phyloP scores from a whole-genome alignment of 2,797 vertebrate species.

The Phoebastria nigripes region DNA sequence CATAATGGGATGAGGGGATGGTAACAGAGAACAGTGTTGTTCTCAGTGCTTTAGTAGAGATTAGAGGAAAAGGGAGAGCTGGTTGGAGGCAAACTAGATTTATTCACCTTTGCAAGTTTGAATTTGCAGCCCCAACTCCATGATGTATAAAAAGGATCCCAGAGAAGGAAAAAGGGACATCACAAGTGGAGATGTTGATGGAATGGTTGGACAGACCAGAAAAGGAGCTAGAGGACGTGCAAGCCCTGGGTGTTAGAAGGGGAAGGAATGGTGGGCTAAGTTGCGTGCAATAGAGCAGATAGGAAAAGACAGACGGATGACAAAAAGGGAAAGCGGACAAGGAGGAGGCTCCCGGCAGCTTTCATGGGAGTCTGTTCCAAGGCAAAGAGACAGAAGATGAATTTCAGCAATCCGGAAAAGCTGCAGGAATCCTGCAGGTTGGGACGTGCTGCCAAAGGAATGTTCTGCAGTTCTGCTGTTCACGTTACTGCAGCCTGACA shows the following conservation, averaged over 20 bases:
- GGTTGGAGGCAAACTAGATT: not conserved
- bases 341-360: not conserved
- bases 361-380: not conserved
- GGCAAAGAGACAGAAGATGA: constrained; percentile 23
- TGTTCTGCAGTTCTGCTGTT: constrained; percentile 18
- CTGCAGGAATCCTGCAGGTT: constrained; percentile 60
- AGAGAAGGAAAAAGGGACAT: not conserved
- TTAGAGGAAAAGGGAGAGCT: not conserved
- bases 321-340: not conserved
- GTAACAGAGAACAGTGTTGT: not conserved
- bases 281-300: not conserved
- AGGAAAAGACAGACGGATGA: not conserved
- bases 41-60: not conserved
- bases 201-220: not conserved
- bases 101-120: not conserved
- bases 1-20: not conserved
- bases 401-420: constrained; percentile 20
- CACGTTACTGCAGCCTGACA: not conserved
- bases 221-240: not conserved
- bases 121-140: not conserved
- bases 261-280: not conserved
- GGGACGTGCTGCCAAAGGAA: constrained; percentile 50
- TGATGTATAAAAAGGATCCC: not conserved
- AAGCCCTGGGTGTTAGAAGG: not conserved
- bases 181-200: not conserved